Evolutionary conservation across 1,140 invertebrate species (phyloP), one percentile per base, ranked within the genome.

Genomic region (Tetragnatha versicolor): DNA sequence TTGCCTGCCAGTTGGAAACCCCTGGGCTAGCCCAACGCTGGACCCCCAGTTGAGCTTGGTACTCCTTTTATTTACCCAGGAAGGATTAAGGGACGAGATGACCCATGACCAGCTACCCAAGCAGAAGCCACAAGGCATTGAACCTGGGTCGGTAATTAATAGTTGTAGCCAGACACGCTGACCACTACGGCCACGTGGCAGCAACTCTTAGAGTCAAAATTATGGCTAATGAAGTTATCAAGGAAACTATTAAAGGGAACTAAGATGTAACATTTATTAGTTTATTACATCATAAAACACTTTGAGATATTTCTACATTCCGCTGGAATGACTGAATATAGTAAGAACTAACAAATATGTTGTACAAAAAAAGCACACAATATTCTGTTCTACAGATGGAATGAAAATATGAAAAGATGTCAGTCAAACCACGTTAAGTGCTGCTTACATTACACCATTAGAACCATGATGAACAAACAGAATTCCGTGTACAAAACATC

Each of bases 251-350:
- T 6, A 29, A 70, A 47, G 35, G 49, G 61, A 79, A 79, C 63
- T 33, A 79, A 27, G 65, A 61, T 66, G 61, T 77, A 61, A 79
- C 65, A 79, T 68, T 79, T 68, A 79, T 79, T 79, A 69, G 63
- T 79, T 79, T 79, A 79, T 79, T 79, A 79, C 76, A 55, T 79
- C 76, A 79, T 79, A 79, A 79, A 79, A 79, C 76, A 79, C 51
- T 68, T 79, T 68, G 65, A 79, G 63, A 79, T 79, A 68, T 68
- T 68, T 69, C 76, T 79, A 79, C 76, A 79, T 69, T 68, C 76
- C 76, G 65, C 63, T 69, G 76, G 76, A 79, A 79, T 79, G 76
- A 79, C 76, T 69, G 76, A 68, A 72, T 53, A 77, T 77, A 79
- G 76, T 65, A 79, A 79, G 63, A 79, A 69, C 76, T 79, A 79